These are phyloP conservation scores for Thumatha senex DNA, from an alignment of 2,888 invertebrate genomes.

Conservation along the genomic window DNA sequence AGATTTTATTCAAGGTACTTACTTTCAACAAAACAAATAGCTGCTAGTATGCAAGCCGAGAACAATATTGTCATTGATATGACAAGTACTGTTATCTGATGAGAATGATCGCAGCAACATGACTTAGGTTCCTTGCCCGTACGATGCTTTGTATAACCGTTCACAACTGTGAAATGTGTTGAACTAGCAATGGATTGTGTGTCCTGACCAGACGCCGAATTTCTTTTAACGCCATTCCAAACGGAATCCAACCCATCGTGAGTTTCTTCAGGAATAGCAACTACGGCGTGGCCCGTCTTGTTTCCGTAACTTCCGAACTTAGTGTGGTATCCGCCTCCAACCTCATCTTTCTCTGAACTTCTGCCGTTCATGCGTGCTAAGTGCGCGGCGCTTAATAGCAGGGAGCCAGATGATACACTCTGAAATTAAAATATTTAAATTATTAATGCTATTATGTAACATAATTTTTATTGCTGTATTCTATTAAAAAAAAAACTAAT, in stretches of 20 bases:
- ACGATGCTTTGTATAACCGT: slow-evolving; percentile 87
- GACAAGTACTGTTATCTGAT: slow-evolving; percentile 92
- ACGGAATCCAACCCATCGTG: slow-evolving; percentile 64
- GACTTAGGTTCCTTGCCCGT: slow-evolving; percentile 84
- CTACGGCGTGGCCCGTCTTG: slow-evolving; percentile 60
- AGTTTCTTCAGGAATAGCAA: slow-evolving; percentile 72
- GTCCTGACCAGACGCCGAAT: slow-evolving; percentile 82
- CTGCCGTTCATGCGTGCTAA: slow-evolving; percentile 82
- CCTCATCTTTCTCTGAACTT: slow-evolving; percentile 55
- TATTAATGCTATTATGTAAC: not conserved
- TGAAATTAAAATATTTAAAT: slow-evolving; percentile 67
- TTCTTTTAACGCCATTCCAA: slow-evolving; percentile 77
- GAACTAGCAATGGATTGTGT: slow-evolving; percentile 91
- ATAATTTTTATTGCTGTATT: too few relatives aligned
- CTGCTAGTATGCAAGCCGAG: slow-evolving; percentile 90
- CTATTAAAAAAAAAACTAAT: too few relatives aligned
- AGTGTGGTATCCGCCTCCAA: slow-evolving; percentile 61
- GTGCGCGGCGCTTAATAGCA: slow-evolving; percentile 91
- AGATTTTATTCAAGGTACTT: too few relatives aligned
- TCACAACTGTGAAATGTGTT: slow-evolving; percentile 94
- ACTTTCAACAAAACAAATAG: slow-evolving; percentile 93
- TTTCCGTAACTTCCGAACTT: slow-evolving; percentile 65
- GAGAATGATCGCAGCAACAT: slow-evolving; percentile 89
- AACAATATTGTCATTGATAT: slow-evolving; percentile 92
- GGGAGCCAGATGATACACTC: slow-evolving; percentile 92